Conservation (phyloP, 2,888 invertebrate species). For the Cryptocephalus primarius region DNA sequence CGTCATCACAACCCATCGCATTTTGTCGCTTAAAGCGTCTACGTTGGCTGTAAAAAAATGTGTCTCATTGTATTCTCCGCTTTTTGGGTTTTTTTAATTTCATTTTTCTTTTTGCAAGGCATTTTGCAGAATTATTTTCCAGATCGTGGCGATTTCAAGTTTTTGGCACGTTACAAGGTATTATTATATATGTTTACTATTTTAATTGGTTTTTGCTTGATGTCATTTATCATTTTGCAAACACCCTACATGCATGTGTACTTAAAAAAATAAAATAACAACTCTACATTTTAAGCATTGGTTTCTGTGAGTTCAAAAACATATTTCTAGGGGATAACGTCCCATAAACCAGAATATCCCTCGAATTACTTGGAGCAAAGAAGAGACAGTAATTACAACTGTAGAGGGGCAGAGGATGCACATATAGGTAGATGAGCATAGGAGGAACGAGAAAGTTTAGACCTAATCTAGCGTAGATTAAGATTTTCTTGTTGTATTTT, state of each 20-base stretch:
- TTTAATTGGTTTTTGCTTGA: slow-evolving; percentile 8
- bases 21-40: slow-evolving; percentile 2
- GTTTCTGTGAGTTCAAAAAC: neutral
- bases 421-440: slow-evolving; percentile 29
- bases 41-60: neutral
- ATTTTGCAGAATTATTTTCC: slow-evolving; percentile 35
- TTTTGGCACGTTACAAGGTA: slow-evolving; percentile 34
- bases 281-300: slow-evolving; percentile 1
- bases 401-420: slow-evolving; percentile 32
- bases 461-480: slow-evolving; percentile 8
- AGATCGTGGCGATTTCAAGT: slow-evolving; percentile 32
- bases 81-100: slow-evolving; percentile 15
- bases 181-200: slow-evolving; percentile 16
- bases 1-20: slow-evolving; percentile 12
- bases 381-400: slow-evolving; percentile 33
- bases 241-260: neutral
- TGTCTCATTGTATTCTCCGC: neutral
- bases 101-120: slow-evolving; percentile 27
- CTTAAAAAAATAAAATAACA: neutral
- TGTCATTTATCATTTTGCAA: slow-evolving; percentile 7
- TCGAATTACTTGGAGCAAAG: slow-evolving; percentile 18
- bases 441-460: slow-evolving; percentile 4
- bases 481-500: slow-evolving; percentile 19
- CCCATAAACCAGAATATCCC: slow-evolving; percentile 24
- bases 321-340: slow-evolving; percentile 28